A percentile compares a stretch with the other conserved stretches of the same genome.
Conservation (phyloP, 2,888 invertebrate genomes). For the Yponomeuta plumbellus region DNA sequence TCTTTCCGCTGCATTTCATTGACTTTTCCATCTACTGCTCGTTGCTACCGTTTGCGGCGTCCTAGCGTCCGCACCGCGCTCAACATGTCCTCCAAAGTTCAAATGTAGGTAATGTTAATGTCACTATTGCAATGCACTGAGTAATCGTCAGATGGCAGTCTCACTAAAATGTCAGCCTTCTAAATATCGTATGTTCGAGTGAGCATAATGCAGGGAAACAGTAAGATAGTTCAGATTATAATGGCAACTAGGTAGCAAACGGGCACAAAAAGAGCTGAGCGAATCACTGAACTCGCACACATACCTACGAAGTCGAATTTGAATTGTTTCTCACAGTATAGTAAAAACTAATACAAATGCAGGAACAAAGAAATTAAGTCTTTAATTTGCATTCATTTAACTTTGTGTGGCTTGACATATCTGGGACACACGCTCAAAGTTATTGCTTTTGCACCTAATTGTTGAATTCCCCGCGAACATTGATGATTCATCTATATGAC, state of each 20-base stretch:
- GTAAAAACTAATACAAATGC: not conserved
- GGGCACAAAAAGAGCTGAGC: not conserved
- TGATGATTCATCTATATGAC: not conserved
- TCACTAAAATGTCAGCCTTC: slow-evolving; percentile 47
- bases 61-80: not conserved
- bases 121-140: slow-evolving; percentile 43
- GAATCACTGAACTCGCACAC: not conserved
- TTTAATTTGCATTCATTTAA: not conserved
- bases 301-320: not conserved
- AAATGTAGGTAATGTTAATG: slow-evolving; percentile 50
- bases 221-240: not conserved
- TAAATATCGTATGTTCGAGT: slow-evolving; percentile 36
- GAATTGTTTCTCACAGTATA: not conserved
- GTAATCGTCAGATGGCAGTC: slow-evolving; percentile 40
- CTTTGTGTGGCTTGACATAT: not conserved
- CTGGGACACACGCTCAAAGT: not conserved
- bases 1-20: slow-evolving; percentile 11
- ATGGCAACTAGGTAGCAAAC: not conserved
- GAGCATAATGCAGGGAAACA: not conserved
- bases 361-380: not conserved
- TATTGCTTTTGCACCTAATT: not conserved
- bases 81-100: slow-evolving; percentile 31
- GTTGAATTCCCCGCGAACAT: not conserved
- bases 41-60: slow-evolving; percentile 7
- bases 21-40: slow-evolving; percentile 2